phyloP scores from a whole-genome alignment of 2,113 vertebrate genomes.

The Paradisaea rubra region DNA sequence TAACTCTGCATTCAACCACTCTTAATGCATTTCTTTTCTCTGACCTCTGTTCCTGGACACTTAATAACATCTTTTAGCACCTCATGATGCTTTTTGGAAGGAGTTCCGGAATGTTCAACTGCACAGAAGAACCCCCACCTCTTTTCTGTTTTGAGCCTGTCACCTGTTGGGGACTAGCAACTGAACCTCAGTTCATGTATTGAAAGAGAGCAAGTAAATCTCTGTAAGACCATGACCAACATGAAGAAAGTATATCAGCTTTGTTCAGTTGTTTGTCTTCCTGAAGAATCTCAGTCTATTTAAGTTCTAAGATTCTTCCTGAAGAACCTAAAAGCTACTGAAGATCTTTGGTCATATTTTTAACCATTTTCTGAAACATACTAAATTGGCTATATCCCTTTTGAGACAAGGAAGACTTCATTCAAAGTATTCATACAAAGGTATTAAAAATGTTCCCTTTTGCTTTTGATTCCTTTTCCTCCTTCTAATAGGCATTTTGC shows the following conservation, averaged over 20 bases:
- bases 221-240: background rate
- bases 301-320: background rate
- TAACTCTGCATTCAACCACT: background rate
- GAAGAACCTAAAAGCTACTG: background rate
- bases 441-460: background rate
- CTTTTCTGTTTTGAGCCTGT: background rate
- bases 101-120: background rate
- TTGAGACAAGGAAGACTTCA: background rate
- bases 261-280: background rate
- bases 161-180: background rate
- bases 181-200: background rate
- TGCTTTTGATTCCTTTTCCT: background rate
- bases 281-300: background rate
- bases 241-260: background rate
- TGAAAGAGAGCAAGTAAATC: background rate
- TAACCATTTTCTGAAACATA: background rate
- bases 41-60: background rate
- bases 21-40: background rate
- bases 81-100: background rate
- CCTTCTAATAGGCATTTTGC: background rate
- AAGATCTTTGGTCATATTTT: background rate
- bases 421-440: background rate
- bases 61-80: background rate
- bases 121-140: background rate
- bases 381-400: background rate